These are phyloP conservation scores for Cheirogaleus major DNA, from an alignment of 2,797 vertebrate species.

Conservation along the genomic window DNA sequence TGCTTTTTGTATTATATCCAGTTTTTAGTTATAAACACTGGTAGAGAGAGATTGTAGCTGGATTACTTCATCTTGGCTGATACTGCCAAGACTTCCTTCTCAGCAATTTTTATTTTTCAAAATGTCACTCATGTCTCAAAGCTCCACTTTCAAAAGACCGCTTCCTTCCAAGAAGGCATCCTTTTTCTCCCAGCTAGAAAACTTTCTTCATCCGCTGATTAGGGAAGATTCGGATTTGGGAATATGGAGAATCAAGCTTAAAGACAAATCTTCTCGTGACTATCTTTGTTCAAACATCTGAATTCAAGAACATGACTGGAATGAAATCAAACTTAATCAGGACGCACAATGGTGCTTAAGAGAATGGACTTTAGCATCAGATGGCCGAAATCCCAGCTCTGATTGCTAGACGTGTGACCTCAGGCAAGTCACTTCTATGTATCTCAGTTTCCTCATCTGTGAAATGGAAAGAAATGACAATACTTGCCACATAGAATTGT, in stretches of 20 bases:
- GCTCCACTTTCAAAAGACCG: neutral
- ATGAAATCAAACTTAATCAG: neutral
- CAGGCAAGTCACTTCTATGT: neutral
- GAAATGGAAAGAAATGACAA: neutral
- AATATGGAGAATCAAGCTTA: neutral
- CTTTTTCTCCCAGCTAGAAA: neutral
- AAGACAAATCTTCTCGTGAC: neutral
- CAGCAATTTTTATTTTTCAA: neutral
- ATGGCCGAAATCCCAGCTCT: neutral
- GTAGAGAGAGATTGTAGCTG: neutral
- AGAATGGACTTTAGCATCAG: neutral
- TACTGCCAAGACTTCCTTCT: neutral
- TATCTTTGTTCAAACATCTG: neutral
- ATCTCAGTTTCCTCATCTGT: neutral
- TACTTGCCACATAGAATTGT: neutral
- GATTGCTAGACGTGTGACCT: neutral
- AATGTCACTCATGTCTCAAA: constrained; percentile 8
- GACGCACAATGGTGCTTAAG: neutral
- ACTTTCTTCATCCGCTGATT: neutral
- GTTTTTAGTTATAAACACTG: neutral
- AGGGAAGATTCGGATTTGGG: neutral
- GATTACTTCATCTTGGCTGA: neutral
- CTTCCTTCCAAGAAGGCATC: neutral
- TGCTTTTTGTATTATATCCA: neutral
- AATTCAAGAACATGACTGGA: neutral